Evolutionary conservation across 2,797 vertebrate genomes (phyloP).

Genomic region (Phrynocephalus guinanensis): DNA sequence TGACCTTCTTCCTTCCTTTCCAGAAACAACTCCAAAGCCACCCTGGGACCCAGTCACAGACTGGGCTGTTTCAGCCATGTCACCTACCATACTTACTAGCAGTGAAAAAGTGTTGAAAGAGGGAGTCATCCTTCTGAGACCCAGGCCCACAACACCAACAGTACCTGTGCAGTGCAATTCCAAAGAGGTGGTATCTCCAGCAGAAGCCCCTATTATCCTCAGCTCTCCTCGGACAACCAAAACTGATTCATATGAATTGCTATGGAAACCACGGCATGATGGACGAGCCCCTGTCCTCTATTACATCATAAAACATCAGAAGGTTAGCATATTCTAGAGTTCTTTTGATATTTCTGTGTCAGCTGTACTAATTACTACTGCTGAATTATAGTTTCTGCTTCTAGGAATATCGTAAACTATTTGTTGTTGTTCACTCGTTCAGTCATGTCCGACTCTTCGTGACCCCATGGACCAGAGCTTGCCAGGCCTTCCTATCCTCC

Average conservation of each 20-base stretch:
- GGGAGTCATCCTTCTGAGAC: slow-evolving; percentile 73
- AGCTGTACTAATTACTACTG: neutral
- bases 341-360: neutral
- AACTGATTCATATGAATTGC: slow-evolving; percentile 92
- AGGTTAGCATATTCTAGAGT: slow-evolving; percentile 77
- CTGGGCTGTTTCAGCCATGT: slow-evolving; percentile 43
- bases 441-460: too few species aligned
- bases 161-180: slow-evolving; percentile 81
- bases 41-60: slow-evolving; percentile 6
- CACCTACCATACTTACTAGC: slow-evolving; percentile 71
- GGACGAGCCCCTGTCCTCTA: slow-evolving; percentile 85
- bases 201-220: slow-evolving; percentile 93
- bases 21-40: slow-evolving; percentile 68
- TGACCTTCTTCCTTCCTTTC: slow-evolving; percentile 39
- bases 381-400: neutral
- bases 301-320: slow-evolving; percentile 94
- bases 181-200: slow-evolving; percentile 79
- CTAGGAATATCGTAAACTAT: too few species aligned
- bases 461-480: too few species aligned
- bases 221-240: slow-evolving; percentile 94
- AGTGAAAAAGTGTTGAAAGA: slow-evolving; percentile 83
- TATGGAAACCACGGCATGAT: slow-evolving; percentile 92
- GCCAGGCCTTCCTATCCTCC: too few species aligned
- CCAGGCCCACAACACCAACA: slow-evolving; percentile 69
- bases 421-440: too few species aligned